Percentiles rank a stretch among this genome's conserved stretches.
Conservation (phyloP, 2,113 vertebrate genomes). For the Hystrix cristata region DNA sequence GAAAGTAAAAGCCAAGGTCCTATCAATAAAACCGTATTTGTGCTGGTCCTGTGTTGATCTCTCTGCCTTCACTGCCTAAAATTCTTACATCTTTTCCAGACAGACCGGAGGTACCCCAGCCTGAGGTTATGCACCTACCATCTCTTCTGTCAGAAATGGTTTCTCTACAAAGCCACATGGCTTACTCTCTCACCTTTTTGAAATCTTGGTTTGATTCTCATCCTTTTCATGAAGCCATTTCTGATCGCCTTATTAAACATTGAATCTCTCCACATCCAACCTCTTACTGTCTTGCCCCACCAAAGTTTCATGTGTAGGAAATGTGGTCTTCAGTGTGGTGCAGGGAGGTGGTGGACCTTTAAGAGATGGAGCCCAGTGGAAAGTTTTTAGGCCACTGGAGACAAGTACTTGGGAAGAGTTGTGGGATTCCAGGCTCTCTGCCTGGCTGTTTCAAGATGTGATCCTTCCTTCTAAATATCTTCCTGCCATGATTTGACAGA, state of each 20-base stretch:
- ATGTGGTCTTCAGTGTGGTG: not conserved
- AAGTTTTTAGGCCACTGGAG: not conserved
- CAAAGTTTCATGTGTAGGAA: not conserved
- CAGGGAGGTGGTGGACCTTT: not conserved
- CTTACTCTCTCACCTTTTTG: not conserved
- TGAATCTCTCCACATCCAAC: fast-evolving
- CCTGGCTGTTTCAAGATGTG: not conserved
- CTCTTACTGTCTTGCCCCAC: not conserved
- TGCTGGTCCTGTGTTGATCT: not conserved
- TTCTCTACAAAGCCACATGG: not conserved
- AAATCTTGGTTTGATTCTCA: not conserved
- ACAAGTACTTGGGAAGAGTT: not conserved
- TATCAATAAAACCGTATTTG: not conserved
- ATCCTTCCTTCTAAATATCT: not conserved
- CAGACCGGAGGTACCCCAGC: fast-evolving
- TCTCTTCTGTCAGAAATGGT: not conserved
- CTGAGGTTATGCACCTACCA: not conserved
- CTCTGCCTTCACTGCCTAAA: not conserved
- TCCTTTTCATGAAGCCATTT: not conserved
- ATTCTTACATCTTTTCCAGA: not conserved
- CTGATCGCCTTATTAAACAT: not conserved
- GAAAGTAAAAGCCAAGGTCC: not conserved
- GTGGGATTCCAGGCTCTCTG: not conserved
- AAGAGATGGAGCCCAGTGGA: not conserved
- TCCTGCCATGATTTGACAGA: not conserved